Base-by-base conservation (phyloP, 2,888 invertebrate genomes). In the Lochmaea crataegi region DNA sequence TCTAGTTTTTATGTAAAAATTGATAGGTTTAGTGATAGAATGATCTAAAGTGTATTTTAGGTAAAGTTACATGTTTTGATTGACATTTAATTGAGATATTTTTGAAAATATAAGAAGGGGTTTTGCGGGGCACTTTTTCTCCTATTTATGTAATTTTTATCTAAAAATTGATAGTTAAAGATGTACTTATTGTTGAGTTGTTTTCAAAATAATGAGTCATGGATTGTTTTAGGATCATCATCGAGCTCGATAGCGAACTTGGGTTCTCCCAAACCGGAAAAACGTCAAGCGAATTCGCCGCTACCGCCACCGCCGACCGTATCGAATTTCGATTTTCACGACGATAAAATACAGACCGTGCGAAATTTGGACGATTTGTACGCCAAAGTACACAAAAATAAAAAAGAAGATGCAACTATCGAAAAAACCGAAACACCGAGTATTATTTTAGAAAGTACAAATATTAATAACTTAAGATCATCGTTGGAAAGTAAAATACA, bases 321-420 rank as follows among this genome's bases (percentile, higher is more conserved):
- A n/a, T 71, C 75, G 11, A 83, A 80, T 74, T 82, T 85, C 32
- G 89, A 89, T 57, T 83, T 87, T 45, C 87, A 88, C 70, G 80
- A 85, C 5, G 87, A 88, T 58, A 82, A 83, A 68, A 53, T 80
- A 18, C 76, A 80, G 67, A 72, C 75, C 4, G 75, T 77, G 10
- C 90, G 92, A 77, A 94, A 93, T 79, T 87, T 95, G n/a, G 96
- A 96, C 80, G 95, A 95, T 81, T 94, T 96, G 92, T 96, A 96
- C 85, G 96, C 96, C 2, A 96, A 96, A 88, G 96, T 96, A 22
- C 90, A 91, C 83, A 94, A 94, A 84, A 92, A 91, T 84, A 83
- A 82, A 74, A 82, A 82, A 69, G 82, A 81, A 68, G 82, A 79
- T 10, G 42, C 67, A 22, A 69, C 10, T 45, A 26, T 26, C 41